Evolutionary conservation across 2,113 vertebrate genomes (phyloP), one percentile per base, ranked within the genome.

Genomic region (Penelope pileata): DNA sequence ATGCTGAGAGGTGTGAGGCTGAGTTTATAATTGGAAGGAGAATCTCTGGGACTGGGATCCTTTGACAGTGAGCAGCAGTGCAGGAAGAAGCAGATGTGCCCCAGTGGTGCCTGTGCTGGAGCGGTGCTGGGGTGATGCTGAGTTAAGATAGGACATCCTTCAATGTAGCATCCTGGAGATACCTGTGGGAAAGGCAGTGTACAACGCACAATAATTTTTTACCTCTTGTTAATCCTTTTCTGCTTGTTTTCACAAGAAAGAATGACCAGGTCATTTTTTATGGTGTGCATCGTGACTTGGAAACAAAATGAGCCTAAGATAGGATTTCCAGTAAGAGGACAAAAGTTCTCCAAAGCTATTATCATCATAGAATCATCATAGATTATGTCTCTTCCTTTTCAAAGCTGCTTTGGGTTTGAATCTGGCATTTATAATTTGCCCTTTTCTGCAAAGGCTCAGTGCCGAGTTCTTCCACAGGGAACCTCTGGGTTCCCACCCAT

Each of bases 401-500:
- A 85, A 47, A 83, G 78, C 59, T 66, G 3, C 70, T 79, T 77
- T 40, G 68, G 51, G 54, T 38, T 74, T 74, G 40, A 76, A 40
- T 76, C 70, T 69, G 62, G 36, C 51, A 47, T 75, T 93, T 62
- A 23, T 21, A 42, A 7, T 51, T 89, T 34, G 34, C 26, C 50
- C 59, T 68, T 7, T 62, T 8, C 42, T 17, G 26, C 69, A 59
- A 85, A 32, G 58, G 83, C 58, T 22, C 32, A 14, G 10, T 12
- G 2, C 45, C 67, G 75, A 85, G 50, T n/a, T 63, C 26, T 73
- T 73, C 62, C 38, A 0, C 2, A 32, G 9, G 17, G 12, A 86
- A 23, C 70, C 45, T 84, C 67, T 70, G 0, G 0, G 4, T 79
- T 5, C 13, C 1, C 7, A 30, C 24, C 53, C 50, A 2, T 50